phyloP scores from a whole-genome alignment of 2,888 invertebrate species.

The Acanthopleura granulata region DNA sequence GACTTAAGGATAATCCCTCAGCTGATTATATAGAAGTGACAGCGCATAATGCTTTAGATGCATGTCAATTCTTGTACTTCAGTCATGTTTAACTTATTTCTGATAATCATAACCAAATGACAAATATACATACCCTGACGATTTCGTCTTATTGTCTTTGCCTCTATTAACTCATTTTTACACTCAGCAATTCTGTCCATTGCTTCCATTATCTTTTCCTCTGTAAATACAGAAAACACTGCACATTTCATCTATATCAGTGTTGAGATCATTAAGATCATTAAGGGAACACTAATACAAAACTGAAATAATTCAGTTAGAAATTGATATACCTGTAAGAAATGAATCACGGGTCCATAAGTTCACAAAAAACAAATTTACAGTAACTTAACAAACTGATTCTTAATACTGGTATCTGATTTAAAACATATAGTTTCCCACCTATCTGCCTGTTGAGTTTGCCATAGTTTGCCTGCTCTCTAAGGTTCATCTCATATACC shows the following conservation, averaged over 20 bases:
- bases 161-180: constrained; percentile 84
- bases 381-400: background rate
- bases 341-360: no score
- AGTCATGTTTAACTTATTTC: no score
- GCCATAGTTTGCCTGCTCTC: constrained; percentile 87
- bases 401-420: constrained; percentile 17
- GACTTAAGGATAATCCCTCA: no score
- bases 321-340: no score
- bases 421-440: constrained; percentile 26
- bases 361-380: no score
- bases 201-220: constrained; percentile 83
- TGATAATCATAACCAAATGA: no score
- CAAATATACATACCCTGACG: constrained; percentile 70
- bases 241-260: background rate
- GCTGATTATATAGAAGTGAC: no score
- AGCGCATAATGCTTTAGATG: no score
- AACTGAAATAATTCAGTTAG: no score
- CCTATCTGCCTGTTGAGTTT: constrained; percentile 80
- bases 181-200: constrained; percentile 85
- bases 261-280: no score
- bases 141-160: constrained; percentile 89
- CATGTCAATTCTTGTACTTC: no score
- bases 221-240: constrained; percentile 61
- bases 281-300: no score
- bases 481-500: constrained; percentile 85